Evolutionary conservation across 2,113 vertebrate genomes (phyloP), one percentile per base, ranked within the genome.

Genomic region (Mohoua ochrocephala): DNA sequence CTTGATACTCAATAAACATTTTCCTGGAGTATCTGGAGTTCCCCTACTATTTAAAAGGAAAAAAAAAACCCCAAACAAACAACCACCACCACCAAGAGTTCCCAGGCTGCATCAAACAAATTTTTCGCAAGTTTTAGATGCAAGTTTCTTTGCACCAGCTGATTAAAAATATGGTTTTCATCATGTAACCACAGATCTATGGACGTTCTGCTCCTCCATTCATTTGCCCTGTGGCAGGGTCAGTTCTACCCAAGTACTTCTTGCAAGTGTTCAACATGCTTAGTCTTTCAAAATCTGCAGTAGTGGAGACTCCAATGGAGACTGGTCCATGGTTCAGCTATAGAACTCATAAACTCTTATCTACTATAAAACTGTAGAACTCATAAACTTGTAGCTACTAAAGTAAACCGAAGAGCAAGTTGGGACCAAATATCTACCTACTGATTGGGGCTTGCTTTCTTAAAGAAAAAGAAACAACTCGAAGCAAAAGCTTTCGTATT

Each of bases 61-160:
- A 14, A 17, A n/a, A n/a, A 10, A 17, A 39, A 3, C 0, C 5
- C 3, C 16, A 49, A 75, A 28, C 21, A 44, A 59, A 22, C 33
- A 42, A 37, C 33, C 15, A 17, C 5, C 13, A 50, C 13, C 13
- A 52, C 0, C 9, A 39, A 23, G 33, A 28, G 21, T 52, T 80
- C 17, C 12, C 22, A 74, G 31, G 26, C 31, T 19, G 4, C n/a
- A 54, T 47, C 35, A 64, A 49, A 49, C 22, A 44, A 7, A 19
- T 31, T 44, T 53, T 50, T 17, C 5, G 21, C 9, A 11, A 73
- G 30, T 84, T 84, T 78, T 31, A 63, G 65, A 31, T 59, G 44
- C 3, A 21, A 75, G 26, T 41, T 83, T 56, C 53, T 73, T 73
- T 64, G 22, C 19, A 56, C 35, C 44, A 68, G 44, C 44, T 68